These are phyloP conservation scores for Ochotona princeps DNA, from an alignment of 2,113 vertebrate species.

Conservation along the genomic window DNA sequence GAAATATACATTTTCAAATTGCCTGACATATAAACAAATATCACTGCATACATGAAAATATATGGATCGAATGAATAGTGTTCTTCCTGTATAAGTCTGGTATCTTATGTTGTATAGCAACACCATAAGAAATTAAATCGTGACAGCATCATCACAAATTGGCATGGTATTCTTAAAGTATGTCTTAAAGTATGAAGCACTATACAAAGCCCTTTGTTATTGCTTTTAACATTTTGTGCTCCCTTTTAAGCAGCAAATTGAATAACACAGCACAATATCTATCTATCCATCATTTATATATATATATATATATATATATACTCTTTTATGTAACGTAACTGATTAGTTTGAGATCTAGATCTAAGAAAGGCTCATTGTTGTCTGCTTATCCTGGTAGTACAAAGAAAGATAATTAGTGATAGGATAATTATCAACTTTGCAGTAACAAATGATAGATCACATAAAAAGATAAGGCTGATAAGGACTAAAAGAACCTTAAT, in stretches of 20 bases:
- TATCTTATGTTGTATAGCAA: background rate
- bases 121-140: background rate
- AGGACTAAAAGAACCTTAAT: constrained; percentile 48
- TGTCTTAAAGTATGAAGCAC: background rate
- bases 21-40: background rate
- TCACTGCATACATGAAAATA: background rate
- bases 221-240: background rate
- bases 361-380: constrained; percentile 38
- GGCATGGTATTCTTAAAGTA: background rate
- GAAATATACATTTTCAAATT: constrained; percentile 20
- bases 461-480: constrained; percentile 49
- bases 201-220: background rate
- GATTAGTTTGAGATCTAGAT: constrained; percentile 21
- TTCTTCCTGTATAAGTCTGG: background rate
- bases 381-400: background rate
- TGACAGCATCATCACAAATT: background rate
- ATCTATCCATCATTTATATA: background rate
- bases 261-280: background rate
- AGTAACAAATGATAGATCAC: constrained; percentile 56
- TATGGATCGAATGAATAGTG: background rate
- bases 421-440: constrained; percentile 43
- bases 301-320: background rate
- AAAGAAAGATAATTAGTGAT: constrained; percentile 67
- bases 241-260: background rate
- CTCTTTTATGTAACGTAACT: constrained; percentile 15